Conservation (phyloP, 2,113 vertebrate genomes). For the Psettodes erumei region DNA sequence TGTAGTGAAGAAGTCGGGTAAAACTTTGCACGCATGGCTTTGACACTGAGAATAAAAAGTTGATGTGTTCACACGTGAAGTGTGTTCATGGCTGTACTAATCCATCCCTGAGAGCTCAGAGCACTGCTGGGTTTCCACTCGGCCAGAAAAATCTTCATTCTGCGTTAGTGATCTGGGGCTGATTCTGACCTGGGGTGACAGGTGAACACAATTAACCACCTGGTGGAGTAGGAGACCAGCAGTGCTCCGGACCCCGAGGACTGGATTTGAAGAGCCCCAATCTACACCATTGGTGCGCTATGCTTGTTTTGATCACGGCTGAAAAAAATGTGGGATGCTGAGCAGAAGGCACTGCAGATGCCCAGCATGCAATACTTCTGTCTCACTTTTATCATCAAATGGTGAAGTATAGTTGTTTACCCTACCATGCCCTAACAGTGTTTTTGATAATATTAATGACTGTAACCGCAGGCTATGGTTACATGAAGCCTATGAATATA, state of each 20-base stretch:
- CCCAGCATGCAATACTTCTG: neutral
- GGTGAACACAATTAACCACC: conserved; percentile 45
- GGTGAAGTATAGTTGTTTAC: neutral
- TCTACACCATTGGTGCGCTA: neutral
- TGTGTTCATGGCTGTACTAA: neutral
- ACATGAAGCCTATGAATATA: too few species aligned
- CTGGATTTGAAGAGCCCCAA: neutral
- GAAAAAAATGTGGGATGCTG: conserved; percentile 8
- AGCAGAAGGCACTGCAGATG: neutral
- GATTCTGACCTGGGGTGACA: conserved; percentile 33
- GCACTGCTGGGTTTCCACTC: conserved; percentile 13
- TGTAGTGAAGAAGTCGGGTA: neutral
- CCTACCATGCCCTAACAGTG: neutral
- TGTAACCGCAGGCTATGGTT: neutral
- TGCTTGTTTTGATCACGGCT: conserved; percentile 18
- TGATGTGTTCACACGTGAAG: neutral
- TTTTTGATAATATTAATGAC: neutral
- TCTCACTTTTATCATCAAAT: neutral
- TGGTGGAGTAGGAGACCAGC: conserved; percentile 24
- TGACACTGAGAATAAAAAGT: neutral
- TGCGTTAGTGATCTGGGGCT: conserved; percentile 11
- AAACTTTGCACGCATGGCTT: neutral
- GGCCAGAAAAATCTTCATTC: conserved; percentile 6
- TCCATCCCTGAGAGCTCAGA: neutral
- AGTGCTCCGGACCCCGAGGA: conserved; percentile 5